Base-by-base conservation (phyloP, 2,113 vertebrate genomes). In the Oncorhynchus mykiss region DNA sequence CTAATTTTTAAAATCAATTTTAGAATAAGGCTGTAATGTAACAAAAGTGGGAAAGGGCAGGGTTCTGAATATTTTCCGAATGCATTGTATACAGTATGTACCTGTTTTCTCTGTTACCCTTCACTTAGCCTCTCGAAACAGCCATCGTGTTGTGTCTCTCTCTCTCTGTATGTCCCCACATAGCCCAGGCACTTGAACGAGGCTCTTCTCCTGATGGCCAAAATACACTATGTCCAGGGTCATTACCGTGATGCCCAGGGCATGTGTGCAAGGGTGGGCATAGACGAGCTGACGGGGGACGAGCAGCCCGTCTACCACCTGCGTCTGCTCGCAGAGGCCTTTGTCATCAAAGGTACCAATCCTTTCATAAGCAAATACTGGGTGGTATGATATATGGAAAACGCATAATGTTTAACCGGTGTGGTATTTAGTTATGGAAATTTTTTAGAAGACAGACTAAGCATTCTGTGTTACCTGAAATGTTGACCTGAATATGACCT, bases 161-260 rank as follows among this genome's bases (percentile, higher is more conserved):
- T 65, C 11, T 27, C 11, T 14, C 4, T 66, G 20, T 24, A 24
- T 8, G n/a, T 69, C 62, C 20, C 9, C 20, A 76, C 82, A 67
- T 86, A 99, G 98, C 95, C 96, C 0, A 94, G 94, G 79, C 95
- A 95, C 74, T 81, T 98, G 91, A 94, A 93, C 16, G 98, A 99
- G 91, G 94, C 96, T 74, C 93, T 99, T 88, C 90, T 99, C 71
- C 93, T 97, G 77, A 92, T 98, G 90, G 97, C 95, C 76, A 99
- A 99, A 86, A 93, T 99, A 84, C 93, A 98, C 88, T 99, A 96
- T 0, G 91, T 95, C 70, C 97, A 98, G 85, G 97, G 97, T 59
- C 94, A 93, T 1, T 97, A 95, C 90, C 89, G 96, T 74, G 97
- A 99, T 20, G 95, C 97, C 31, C 92, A 96, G 91, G 98, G 98